Percentiles rank a stretch among this genome's conserved stretches.
Evolutionary conservation across 2,113 vertebrate species (phyloP).

Genomic region (Cyphomyrus discorhynchus): DNA sequence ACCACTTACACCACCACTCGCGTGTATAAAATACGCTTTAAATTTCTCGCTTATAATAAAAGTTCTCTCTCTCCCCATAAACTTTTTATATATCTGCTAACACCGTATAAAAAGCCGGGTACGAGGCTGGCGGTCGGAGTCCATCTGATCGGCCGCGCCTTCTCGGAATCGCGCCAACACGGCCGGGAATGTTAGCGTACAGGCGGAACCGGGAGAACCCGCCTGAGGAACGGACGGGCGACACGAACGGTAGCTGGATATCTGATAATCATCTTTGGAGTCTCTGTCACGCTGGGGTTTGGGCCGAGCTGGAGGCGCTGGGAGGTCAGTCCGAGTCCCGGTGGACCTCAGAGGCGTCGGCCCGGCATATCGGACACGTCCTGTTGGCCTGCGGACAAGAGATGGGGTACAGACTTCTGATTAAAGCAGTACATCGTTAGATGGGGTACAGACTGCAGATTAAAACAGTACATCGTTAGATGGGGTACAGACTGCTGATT

Average conservation of each 20-base stretch:
- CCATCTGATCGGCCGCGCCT: constrained; percentile 46
- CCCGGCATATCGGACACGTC: constrained; percentile 95
- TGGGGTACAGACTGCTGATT: background rate
- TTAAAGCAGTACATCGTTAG: background rate
- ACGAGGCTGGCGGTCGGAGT: constrained; percentile 78
- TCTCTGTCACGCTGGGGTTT: background rate
- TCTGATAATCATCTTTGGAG: constrained; percentile 15
- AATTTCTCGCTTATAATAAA: background rate
- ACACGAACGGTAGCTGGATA: background rate
- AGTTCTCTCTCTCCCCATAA: constrained; percentile 15
- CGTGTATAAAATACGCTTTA: constrained; percentile 18
- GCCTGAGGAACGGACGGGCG: background rate
- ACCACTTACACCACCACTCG: constrained; percentile 58
- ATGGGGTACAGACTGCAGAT: no score
- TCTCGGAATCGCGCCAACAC: constrained; percentile 74
- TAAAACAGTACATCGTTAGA: background rate
- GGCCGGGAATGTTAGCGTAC: constrained; percentile 81
- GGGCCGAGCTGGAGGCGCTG: constrained; percentile 37
- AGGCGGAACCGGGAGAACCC: constrained; percentile 38
- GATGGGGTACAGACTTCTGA: background rate
- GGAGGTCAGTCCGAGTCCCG: constrained; percentile 89
- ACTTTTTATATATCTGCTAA: constrained; percentile 38
- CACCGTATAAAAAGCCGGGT: constrained; percentile 69
- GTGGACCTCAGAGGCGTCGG: constrained; percentile 93
- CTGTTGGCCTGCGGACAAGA: constrained; percentile 70